Conservation (phyloP, 2,888 invertebrate genomes). For the Eustalomyia histrio region DNA sequence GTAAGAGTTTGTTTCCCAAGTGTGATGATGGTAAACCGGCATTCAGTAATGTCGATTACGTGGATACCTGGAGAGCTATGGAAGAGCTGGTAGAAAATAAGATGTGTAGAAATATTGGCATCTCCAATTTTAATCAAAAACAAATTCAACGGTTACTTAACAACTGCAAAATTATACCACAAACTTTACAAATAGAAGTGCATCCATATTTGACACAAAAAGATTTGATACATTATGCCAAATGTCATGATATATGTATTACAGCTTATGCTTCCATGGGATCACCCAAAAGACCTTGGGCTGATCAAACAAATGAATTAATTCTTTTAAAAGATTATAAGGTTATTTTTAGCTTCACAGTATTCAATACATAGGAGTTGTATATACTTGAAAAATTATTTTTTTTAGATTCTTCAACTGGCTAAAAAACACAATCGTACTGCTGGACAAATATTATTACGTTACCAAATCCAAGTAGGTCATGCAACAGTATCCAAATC, state of each 20-base stretch:
- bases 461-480: conserved; percentile 85
- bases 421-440: conserved; percentile 83
- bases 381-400: not conserved
- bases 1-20: conserved; percentile 83
- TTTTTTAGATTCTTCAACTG: conserved; percentile 81
- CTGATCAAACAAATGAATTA: conserved; percentile 84
- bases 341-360: conserved; percentile 78
- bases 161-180: conserved; percentile 83
- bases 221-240: conserved; percentile 85
- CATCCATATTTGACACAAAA: conserved; percentile 89
- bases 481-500: conserved; percentile 91
- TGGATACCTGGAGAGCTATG: conserved; percentile 87
- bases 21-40: conserved; percentile 82
- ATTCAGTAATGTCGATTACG: conserved; percentile 84
- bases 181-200: conserved; percentile 85
- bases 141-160: conserved; percentile 85
- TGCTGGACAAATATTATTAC: conserved; percentile 84
- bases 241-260: conserved; percentile 83
- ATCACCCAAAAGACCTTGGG: conserved; percentile 88
- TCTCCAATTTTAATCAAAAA: conserved; percentile 88
- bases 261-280: conserved; percentile 93
- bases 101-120: conserved; percentile 84
- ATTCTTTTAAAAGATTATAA: conserved; percentile 86
- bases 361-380: not conserved
- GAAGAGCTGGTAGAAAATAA: conserved; percentile 85